Percentiles rank a stretch among this genome's conserved stretches.
These are phyloP conservation scores for Vipera latastei DNA, from an alignment of 2,797 vertebrate species.

Conservation along the genomic window DNA sequence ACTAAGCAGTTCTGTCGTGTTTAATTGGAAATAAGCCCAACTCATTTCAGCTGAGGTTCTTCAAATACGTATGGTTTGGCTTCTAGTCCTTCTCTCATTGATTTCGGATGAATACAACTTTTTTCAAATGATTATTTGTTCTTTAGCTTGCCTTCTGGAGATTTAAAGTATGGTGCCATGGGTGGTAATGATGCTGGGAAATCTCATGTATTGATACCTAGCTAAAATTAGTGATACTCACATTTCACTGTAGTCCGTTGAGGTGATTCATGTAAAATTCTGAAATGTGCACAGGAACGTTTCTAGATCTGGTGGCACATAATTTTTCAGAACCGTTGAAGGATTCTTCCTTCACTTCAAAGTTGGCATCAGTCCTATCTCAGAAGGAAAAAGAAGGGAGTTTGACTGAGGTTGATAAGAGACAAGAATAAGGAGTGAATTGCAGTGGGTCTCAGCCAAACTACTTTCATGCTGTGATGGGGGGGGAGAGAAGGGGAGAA, in stretches of 20 bases:
- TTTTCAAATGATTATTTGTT: not conserved
- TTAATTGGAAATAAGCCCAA: not conserved
- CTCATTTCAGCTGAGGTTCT: not conserved
- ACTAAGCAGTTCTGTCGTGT: not conserved
- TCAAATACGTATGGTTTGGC: not conserved
- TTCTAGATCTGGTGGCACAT: not conserved
- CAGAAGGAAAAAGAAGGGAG: slow-evolving; percentile 11
- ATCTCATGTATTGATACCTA: not conserved
- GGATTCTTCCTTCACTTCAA: not conserved
- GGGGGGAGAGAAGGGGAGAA: not conserved
- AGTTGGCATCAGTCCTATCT: slow-evolving; percentile 12
- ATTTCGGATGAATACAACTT: not conserved
- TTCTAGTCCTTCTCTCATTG: not conserved
- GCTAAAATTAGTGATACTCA: not conserved
- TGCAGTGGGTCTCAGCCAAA: slow-evolving; percentile 18
- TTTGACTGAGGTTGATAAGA: slow-evolving; percentile 17
- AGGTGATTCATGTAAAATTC: slow-evolving; percentile 17
- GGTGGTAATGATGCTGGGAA: not conserved
- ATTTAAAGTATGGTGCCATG: not conserved
- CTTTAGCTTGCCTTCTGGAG: not conserved
- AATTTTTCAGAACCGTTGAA: not conserved
- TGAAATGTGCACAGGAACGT: not conserved
- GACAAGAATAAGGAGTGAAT: slow-evolving; percentile 5
- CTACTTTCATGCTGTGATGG: not conserved
- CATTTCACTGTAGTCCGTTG: not conserved